Evolutionary conservation across 2,888 invertebrate genomes (phyloP), one percentile per base, ranked within the genome.

Genomic region (Acheta domesticus): DNA sequence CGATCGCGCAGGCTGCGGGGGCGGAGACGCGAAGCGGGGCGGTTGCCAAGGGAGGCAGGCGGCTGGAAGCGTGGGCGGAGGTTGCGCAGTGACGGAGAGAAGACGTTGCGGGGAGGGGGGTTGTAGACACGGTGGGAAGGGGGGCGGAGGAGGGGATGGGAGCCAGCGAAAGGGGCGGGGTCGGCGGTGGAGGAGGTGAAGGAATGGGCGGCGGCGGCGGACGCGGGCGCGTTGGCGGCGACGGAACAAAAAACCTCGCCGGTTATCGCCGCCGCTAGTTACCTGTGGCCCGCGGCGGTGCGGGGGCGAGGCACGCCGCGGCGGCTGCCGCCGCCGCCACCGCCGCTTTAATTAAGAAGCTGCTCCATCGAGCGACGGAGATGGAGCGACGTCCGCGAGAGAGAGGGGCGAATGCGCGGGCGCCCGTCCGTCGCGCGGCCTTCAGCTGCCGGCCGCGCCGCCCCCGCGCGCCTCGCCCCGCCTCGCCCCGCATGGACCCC

Each of bases 211-310:
- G 23, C 23, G 23, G 23, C 23, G 2, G 23, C 23, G 23, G 36
- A 36, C 36, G 36, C 36, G 36, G 36, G 36, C 36, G 36, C 36
- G 36, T 36, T 36, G 36, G 36, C 36, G 36, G 62, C 62, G 62
- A 62, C n/a, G 62, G 62, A 62, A 62, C 62, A 62, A 62, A 62
- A 62, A 62, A 62, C 62, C 62, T 62, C 62, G 62, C 62, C 62
- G 62, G 62, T 62, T 62, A 62, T 62, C 62, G 62, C 62, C n/a
- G 62, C 62, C 62, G 62, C 62, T 62, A 62, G 62, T 62, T 62
- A 62, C 62, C 62, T 62, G 62, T 19, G 62, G 62, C 62, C 62
- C 62, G 62, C 14, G 62, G 62, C 62, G n/a, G n/a, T 62, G 62
- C 62, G 62, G 62, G 62, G 62, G 62, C 62, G 62, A 14, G 62